phyloP scores from a whole-genome alignment of 2,113 vertebrate species.

The Nanorana parkeri region DNA sequence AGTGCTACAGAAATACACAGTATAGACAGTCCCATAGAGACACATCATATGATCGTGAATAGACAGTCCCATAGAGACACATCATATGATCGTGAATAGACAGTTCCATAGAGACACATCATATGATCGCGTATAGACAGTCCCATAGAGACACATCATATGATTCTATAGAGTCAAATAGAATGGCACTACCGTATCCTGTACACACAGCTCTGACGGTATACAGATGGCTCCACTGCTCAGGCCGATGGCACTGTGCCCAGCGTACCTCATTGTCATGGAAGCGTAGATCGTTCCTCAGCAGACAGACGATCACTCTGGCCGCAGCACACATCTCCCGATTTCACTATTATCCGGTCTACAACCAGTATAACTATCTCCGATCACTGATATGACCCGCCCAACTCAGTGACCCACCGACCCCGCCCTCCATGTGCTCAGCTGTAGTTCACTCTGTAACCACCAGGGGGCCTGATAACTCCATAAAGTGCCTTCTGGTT shows the following conservation, averaged over 20 bases:
- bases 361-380: no score
- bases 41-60: background rate
- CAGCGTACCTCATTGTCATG: slow-evolving; percentile 45
- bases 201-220: background rate
- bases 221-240: background rate
- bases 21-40: background rate
- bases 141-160: no score
- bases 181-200: no score
- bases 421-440: no score
- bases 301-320: slow-evolving; percentile 24
- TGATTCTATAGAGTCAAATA: no score
- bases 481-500: no score
- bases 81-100: background rate
- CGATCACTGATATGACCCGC: background rate
- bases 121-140: background rate
- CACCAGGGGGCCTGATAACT: no score
- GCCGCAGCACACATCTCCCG: background rate
- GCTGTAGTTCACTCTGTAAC: no score
- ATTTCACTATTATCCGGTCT: no score
- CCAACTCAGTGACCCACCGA: background rate
- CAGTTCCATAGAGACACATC: background rate
- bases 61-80: background rate
- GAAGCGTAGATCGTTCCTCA: slow-evolving; percentile 41
- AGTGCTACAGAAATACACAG: background rate
- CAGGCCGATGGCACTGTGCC: background rate